A percentile compares a stretch with the other conserved stretches of the same genome.
phyloP scores from a whole-genome alignment of 1,140 invertebrate genomes.

The Metaphire vulgaris region DNA sequence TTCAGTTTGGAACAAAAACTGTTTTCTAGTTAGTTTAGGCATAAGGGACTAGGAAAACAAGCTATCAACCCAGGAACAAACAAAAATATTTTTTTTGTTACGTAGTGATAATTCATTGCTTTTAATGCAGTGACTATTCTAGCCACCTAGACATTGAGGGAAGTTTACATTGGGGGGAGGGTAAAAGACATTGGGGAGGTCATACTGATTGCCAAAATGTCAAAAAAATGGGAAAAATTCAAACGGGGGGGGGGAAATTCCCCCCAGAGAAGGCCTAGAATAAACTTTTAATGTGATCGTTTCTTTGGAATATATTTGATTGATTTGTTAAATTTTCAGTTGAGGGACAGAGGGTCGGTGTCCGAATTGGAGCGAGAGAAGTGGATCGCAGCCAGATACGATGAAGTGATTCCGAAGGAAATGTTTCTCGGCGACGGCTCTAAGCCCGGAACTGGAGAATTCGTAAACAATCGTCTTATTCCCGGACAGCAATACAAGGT shows the following conservation, averaged over 20 bases:
- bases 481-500: slow-evolving; percentile 75
- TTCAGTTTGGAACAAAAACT: too few relatives aligned
- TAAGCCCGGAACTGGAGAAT: slow-evolving; percentile 69
- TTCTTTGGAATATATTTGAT: background rate
- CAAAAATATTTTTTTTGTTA: too few relatives aligned
- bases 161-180: background rate
- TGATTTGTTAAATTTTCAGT: background rate
- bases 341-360: slow-evolving; percentile 17
- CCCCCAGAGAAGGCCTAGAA: too few relatives aligned
- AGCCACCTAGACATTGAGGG: too few relatives aligned
- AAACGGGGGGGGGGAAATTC: background rate
- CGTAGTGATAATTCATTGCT: background rate
- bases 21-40: too few relatives aligned
- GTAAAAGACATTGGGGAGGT: background rate
- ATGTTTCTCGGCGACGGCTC: slow-evolving; percentile 82
- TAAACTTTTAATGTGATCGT: background rate
- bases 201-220: too few relatives aligned
- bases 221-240: background rate
- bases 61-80: too few relatives aligned
- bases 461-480: slow-evolving; percentile 76
- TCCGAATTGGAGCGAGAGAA: slow-evolving; percentile 52
- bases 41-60: too few relatives aligned
- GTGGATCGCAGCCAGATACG: slow-evolving; percentile 89
- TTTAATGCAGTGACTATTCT: too few relatives aligned
- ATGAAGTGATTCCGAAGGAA: slow-evolving; percentile 76